A percentile compares a stretch with the other conserved stretches of the same genome.
phyloP scores from a whole-genome alignment of 2,888 invertebrate species.

The Agonopterix alstromeriana region DNA sequence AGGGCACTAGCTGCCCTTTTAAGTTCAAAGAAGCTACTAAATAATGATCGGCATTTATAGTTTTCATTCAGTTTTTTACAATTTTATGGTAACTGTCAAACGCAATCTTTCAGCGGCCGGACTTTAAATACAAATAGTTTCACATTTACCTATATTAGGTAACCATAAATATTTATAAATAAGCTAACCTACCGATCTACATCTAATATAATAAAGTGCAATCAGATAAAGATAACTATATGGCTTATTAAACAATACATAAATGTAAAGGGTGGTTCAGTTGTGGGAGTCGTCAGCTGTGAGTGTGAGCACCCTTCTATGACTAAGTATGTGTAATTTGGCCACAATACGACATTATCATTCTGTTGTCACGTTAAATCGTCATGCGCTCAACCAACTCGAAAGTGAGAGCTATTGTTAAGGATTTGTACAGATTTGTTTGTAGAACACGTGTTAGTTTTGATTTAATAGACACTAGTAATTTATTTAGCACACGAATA shows the following conservation, averaged over 20 bases:
- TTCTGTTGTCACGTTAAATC: slow-evolving; percentile 62
- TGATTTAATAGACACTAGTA: slow-evolving; percentile 12
- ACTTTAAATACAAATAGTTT: too few species aligned
- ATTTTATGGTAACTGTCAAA: too few species aligned
- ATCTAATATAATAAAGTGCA: not conserved
- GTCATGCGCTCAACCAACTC: slow-evolving; percentile 55
- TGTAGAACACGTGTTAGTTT: slow-evolving; percentile 11
- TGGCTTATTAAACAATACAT: slow-evolving; percentile 11
- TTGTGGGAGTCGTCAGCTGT: slow-evolving; percentile 45
- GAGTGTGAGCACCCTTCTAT: slow-evolving; percentile 22
- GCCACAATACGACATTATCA: slow-evolving; percentile 51
- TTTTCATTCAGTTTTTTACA: too few species aligned
- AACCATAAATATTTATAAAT: too few species aligned
- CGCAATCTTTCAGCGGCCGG: too few species aligned
- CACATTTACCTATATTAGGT: too few species aligned
- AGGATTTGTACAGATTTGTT: not conserved
- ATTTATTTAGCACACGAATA: too few species aligned
- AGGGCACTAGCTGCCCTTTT: too few species aligned
- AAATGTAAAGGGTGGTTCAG: slow-evolving; percentile 13
- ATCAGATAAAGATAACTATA: slow-evolving; percentile 4
- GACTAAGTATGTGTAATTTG: slow-evolving; percentile 42
- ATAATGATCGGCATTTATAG: too few species aligned
- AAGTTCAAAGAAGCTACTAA: too few species aligned
- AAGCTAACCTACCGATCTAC: too few species aligned
- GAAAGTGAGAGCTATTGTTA: slow-evolving; percentile 31